Evolutionary conservation across 1,140 invertebrate species (phyloP), one percentile per base, ranked within the genome.

Genomic region (Philaenus spumarius): DNA sequence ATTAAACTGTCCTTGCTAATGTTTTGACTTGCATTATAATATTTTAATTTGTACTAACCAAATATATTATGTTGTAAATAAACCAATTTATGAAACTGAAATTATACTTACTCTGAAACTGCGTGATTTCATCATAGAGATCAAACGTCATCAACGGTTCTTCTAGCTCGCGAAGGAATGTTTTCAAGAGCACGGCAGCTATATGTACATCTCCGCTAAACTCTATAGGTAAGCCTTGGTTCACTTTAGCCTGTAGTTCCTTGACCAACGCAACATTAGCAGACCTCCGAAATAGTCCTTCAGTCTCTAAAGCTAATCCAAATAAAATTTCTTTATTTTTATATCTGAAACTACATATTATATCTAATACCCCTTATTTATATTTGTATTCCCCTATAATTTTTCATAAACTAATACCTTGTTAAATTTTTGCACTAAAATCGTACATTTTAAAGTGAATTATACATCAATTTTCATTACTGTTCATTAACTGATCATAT

Each of bases 71-170:
- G 15, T 35, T 2, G 5, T 23, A 24, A 54, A 53, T n/a, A n/a
- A n/a, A n/a, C n/a, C n/a, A n/a, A n/a, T n/a, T n/a, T n/a, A n/a
- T n/a, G n/a, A n/a, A n/a, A n/a, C n/a, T n/a, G n/a, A n/a, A n/a
- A n/a, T n/a, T n/a, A n/a, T n/a, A 68, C 75, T 78, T 77, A 93
- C 90, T 82, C 77, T 94, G 90, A 73, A 97, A 94, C 65, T 89
- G 84, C 24, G 92, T 84, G 30, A 98, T 90, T 73, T 97, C 92
- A 67, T 97, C 93, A 72, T 94, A 97, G 0, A 97, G 77, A 57
- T 97, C 91, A 75, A 87, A 97, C 0, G 95, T 97, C 70, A 98
- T 80, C 3, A 98, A 73, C 0, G 96, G 95, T 71, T 98, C 95
- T 62, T 93, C 85, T 40, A 98, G 74, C 72, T 98, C 94, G 26